Percentiles rank a stretch among this genome's conserved stretches.
Evolutionary conservation across 2,797 vertebrate genomes (phyloP).

Genomic region (Anguilla marmorata): DNA sequence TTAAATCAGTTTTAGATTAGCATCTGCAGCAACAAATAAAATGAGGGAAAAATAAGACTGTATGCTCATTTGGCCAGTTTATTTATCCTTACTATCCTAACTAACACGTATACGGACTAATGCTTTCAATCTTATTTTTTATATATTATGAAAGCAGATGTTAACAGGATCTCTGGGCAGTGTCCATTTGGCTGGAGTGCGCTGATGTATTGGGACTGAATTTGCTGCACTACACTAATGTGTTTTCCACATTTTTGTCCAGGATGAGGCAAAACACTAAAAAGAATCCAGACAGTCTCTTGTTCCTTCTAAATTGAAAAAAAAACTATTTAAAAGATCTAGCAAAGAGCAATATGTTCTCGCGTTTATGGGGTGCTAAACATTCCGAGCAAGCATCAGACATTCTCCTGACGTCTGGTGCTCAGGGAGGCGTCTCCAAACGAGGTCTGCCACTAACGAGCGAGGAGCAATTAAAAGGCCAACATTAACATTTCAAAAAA

Average conservation of each 20-base stretch:
- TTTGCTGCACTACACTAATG: background rate
- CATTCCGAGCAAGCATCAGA: slow-evolving; percentile 38
- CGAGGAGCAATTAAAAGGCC: slow-evolving; percentile 40
- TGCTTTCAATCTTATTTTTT: background rate
- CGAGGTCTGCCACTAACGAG: slow-evolving; percentile 40
- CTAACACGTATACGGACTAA: background rate
- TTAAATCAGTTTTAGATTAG: background rate
- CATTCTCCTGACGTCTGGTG: slow-evolving; percentile 41
- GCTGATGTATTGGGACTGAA: background rate
- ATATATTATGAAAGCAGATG: background rate
- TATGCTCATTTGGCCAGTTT: background rate
- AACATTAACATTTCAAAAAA: background rate
- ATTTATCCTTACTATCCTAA: background rate
- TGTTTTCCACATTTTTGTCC: background rate
- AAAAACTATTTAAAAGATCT: slow-evolving; percentile 8
- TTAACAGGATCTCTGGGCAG: background rate
- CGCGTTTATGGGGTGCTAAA: slow-evolving; percentile 1
- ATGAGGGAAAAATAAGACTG: background rate
- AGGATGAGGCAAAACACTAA: slow-evolving; percentile 10
- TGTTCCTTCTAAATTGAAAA: slow-evolving; percentile 27
- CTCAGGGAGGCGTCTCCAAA: slow-evolving; percentile 33
- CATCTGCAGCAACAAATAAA: background rate
- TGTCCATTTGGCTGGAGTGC: background rate
- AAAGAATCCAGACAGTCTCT: slow-evolving; percentile 39
- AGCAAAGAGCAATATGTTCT: background rate